Evolutionary conservation across 2,113 vertebrate species (phyloP).

Genomic region (Riparia riparia): DNA sequence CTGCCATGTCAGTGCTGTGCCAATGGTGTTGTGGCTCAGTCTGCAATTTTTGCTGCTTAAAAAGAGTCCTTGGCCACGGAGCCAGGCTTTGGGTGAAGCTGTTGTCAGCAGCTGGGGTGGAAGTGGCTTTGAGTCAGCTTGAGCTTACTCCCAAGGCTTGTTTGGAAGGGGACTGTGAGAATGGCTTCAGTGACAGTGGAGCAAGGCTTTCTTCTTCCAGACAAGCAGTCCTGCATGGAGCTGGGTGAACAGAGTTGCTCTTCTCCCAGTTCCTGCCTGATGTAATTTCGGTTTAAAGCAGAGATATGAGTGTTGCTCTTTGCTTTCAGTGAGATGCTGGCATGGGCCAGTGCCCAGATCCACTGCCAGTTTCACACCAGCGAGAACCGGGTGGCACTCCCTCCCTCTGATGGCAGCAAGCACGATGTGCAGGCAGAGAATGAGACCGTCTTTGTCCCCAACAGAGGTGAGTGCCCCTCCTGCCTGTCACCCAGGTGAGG

Average conservation of each 20-base stretch:
- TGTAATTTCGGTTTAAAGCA: neutral
- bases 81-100: neutral
- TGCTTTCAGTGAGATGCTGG: constrained; percentile 90
- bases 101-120: neutral
- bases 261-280: neutral
- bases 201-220: neutral
- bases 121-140: neutral
- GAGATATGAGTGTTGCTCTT: neutral
- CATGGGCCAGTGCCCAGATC: constrained; percentile 97
- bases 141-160: neutral
- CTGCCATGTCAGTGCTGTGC: accelerated
- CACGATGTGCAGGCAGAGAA: constrained; percentile 96
- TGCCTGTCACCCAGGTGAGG: accelerated
- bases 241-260: neutral
- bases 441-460: constrained; percentile 95
- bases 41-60: neutral
- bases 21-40: neutral
- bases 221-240: neutral
- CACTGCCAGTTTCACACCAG: constrained; percentile 98
- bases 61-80: neutral
- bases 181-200: neutral
- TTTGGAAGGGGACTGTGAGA: neutral
- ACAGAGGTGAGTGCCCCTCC: constrained; percentile 84
- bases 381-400: constrained; percentile 88
- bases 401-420: constrained; percentile 86